Percentiles rank a stretch among this genome's conserved stretches.
phyloP scores from a whole-genome alignment of 1,140 invertebrate species.

The Bombus superbus region DNA sequence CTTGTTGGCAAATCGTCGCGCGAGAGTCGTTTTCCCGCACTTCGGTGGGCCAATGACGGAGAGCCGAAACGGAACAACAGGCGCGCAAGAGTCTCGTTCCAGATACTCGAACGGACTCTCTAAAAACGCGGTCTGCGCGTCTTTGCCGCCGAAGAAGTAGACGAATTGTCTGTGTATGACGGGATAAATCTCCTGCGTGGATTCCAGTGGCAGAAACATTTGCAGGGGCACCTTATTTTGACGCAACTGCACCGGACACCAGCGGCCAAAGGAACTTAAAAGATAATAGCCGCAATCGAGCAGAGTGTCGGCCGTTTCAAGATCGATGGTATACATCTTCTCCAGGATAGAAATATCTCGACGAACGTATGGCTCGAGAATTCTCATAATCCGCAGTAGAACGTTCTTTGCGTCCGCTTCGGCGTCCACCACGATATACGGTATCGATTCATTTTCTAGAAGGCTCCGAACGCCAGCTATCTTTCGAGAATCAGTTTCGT shows the following conservation, averaged over 20 bases:
- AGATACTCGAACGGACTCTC: conserved; percentile 84
- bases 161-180: conserved; percentile 84
- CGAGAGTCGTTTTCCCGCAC: conserved; percentile 91
- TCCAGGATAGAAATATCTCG: conserved; percentile 83
- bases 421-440: conserved; percentile 77
- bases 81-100: conserved; percentile 67
- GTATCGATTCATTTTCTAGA: conserved; percentile 79
- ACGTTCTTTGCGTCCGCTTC: conserved; percentile 75
- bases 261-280: conserved; percentile 84
- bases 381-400: conserved; percentile 70
- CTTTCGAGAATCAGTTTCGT: conserved; percentile 78
- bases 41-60: conserved; percentile 93
- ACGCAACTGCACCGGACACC: conserved; percentile 84
- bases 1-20: conserved; percentile 80
- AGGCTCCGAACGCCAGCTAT: conserved; percentile 73
- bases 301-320: conserved; percentile 83
- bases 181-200: conserved; percentile 80
- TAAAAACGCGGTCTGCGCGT: conserved; percentile 81
- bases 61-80: conserved; percentile 86
- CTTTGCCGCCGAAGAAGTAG: conserved; percentile 83
- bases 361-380: conserved; percentile 76
- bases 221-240: conserved; percentile 80
- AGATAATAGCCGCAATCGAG: conserved; percentile 83
- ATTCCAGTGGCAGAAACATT: conserved; percentile 80
- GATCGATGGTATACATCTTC: conserved; percentile 81